Percentiles rank a stretch among this genome's conserved stretches.
These are phyloP conservation scores for Penelope pileata DNA, from an alignment of 2,113 vertebrate genomes.

Conservation along the genomic window DNA sequence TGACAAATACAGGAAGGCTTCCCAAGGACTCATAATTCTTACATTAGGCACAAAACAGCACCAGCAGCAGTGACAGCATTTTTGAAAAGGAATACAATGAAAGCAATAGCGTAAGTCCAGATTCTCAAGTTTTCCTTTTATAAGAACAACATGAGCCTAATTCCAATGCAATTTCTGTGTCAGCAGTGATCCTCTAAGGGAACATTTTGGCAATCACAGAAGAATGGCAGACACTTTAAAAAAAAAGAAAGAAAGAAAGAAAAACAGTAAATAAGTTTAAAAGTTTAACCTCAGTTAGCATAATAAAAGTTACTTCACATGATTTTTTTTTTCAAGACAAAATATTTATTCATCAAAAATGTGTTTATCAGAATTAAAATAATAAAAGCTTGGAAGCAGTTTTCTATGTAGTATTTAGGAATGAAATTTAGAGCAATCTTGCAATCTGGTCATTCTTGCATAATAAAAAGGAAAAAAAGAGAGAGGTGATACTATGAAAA, in stretches of 20 bases:
- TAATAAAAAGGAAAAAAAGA: neutral
- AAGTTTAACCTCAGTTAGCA: neutral
- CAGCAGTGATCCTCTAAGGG: neutral
- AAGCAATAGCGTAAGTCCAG: neutral
- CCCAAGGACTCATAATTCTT: neutral
- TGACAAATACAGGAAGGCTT: neutral
- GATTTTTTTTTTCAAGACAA: neutral
- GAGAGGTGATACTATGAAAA: neutral
- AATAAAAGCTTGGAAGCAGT: neutral
- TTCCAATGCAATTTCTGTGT: neutral
- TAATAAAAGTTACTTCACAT: neutral
- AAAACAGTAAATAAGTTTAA: neutral
- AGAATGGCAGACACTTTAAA: neutral
- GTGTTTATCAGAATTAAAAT: neutral
- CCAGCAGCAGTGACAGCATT: neutral
- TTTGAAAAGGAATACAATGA: constrained; percentile 29
- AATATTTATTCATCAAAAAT: neutral
- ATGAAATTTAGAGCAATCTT: neutral
- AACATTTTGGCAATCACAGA: neutral
- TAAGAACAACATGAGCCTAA: neutral
- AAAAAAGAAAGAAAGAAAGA: neutral
- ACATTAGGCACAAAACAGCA: neutral
- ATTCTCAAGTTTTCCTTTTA: neutral
- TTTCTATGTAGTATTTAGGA: neutral
- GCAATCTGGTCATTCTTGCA: neutral